Evolutionary conservation across 2,888 invertebrate species (phyloP).

Genomic region (Gymnosoma rotundatum): DNA sequence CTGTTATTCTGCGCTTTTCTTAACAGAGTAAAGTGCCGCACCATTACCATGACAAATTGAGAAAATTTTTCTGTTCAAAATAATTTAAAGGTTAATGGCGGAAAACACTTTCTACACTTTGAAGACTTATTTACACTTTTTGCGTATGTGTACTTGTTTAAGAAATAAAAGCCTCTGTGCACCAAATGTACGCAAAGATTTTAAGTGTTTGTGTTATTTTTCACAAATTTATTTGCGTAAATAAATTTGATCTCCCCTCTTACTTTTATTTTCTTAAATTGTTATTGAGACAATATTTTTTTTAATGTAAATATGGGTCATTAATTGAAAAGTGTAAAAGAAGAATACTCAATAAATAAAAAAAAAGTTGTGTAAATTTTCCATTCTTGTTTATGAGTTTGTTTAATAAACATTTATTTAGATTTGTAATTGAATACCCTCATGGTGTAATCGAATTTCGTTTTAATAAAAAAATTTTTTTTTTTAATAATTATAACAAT

Average conservation of each 20-base stretch:
- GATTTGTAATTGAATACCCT: conserved; percentile 21
- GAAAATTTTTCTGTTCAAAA: too few relatives aligned
- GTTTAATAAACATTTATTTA: conserved; percentile 1
- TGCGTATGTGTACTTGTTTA: too few relatives aligned
- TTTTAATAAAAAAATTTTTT: neutral
- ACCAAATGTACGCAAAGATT: too few relatives aligned
- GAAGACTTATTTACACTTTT: too few relatives aligned
- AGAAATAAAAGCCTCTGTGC: too few relatives aligned
- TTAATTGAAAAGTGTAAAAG: neutral
- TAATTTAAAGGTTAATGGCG: too few relatives aligned
- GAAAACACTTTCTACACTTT: too few relatives aligned
- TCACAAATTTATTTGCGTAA: neutral
- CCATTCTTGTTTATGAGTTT: neutral
- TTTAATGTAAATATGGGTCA: conserved; percentile 13
- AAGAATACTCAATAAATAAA: neutral
- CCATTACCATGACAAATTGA: too few relatives aligned
- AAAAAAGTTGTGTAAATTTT: conserved; percentile 20
- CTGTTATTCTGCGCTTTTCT: too few relatives aligned
- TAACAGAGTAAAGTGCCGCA: too few relatives aligned
- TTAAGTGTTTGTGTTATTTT: too few relatives aligned
- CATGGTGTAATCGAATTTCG: conserved; percentile 19
- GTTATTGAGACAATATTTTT: neutral
- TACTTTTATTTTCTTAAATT: neutral
- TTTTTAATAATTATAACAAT: neutral
- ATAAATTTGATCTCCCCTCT: neutral